Conservation (phyloP, 2,797 vertebrate genomes). For the Leptodactylus fallax region DNA sequence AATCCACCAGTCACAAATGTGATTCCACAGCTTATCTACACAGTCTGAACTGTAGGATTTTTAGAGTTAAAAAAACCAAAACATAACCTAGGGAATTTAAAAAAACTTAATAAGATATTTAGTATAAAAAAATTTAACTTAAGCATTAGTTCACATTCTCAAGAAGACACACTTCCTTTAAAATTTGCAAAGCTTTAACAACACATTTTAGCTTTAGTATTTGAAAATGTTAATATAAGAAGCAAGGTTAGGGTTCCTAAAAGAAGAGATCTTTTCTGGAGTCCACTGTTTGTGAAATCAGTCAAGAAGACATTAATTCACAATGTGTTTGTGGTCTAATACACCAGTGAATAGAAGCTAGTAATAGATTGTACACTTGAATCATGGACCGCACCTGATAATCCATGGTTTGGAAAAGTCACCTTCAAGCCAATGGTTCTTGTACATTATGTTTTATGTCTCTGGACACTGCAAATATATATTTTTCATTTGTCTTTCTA, state of each 20-base stretch:
- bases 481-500: slow-evolving; percentile 52
- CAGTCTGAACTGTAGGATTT: too few species aligned
- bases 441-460: slow-evolving; percentile 58
- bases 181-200: not conserved
- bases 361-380: slow-evolving; percentile 53
- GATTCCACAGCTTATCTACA: too few species aligned
- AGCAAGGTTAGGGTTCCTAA: too few species aligned
- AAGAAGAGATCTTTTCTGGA: not conserved
- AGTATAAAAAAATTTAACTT: too few species aligned
- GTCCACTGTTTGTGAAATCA: not conserved
- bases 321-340: slow-evolving; percentile 48
- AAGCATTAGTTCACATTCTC: too few species aligned
- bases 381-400: slow-evolving; percentile 50
- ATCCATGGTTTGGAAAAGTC: slow-evolving; percentile 62
- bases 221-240: not conserved
- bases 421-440: slow-evolving; percentile 61
- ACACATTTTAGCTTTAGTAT: not conserved
- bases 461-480: slow-evolving; percentile 58
- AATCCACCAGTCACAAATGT: too few species aligned
- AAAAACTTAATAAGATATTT: too few species aligned
- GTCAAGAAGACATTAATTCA: not conserved
- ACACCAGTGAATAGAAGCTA: slow-evolving; percentile 37
- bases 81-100: too few species aligned
- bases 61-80: too few species aligned
- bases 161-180: not conserved